These are phyloP conservation scores for Lochmaea capreae DNA, from an alignment of 2,888 invertebrate genomes.

Conservation along the genomic window DNA sequence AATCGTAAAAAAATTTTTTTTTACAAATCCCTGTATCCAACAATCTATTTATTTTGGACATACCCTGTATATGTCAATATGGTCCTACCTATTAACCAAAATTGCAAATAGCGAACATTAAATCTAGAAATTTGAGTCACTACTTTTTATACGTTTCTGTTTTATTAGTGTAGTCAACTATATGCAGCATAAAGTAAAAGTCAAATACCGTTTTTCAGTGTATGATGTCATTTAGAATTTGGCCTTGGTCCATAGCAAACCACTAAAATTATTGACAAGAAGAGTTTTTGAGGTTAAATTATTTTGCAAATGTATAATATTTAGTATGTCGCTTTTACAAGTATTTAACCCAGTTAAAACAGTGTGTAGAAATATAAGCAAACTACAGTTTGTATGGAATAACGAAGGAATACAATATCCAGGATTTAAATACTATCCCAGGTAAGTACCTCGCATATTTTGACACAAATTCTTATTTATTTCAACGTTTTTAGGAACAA, in stretches of 20 bases:
- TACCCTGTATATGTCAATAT: no score
- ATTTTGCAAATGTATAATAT: neutral
- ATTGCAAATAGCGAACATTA: no score
- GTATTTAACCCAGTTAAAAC: conserved; percentile 2
- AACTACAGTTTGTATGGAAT: conserved; percentile 55
- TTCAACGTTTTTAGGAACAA: conserved; percentile 65
- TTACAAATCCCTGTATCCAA: no score
- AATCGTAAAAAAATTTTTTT: no score
- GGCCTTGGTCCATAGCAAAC: neutral
- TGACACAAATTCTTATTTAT: conserved; percentile 13
- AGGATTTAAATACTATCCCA: conserved; percentile 75
- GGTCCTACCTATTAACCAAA: no score
- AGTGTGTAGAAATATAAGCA: conserved; percentile 47
- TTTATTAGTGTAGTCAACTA: no score
- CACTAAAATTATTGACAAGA: neutral
- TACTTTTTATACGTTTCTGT: no score
- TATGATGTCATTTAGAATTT: no score
- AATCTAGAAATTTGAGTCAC: no score
- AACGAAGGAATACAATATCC: conserved; percentile 70
- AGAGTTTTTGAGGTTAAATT: neutral
- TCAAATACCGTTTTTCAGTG: no score
- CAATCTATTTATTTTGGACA: no score
- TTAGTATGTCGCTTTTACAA: neutral
- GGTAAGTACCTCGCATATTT: conserved; percentile 63
- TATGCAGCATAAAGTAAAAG: no score